Evolutionary conservation across 2,888 invertebrate genomes (phyloP).

Genomic region (Notodonta ziczac): DNA sequence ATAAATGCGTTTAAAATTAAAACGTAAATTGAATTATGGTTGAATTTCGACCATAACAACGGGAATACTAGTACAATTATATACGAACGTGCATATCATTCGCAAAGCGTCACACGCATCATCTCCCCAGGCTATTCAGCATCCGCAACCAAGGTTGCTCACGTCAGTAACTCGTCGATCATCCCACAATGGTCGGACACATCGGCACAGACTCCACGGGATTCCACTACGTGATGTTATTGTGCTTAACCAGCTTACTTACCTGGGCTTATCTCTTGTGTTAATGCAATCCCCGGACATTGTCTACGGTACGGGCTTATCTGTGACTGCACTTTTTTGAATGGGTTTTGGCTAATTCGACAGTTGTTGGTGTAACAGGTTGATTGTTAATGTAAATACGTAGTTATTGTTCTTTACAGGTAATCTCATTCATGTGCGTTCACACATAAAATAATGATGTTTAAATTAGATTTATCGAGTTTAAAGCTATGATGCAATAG

Average conservation of each 20-base stretch:
- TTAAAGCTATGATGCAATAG: too few species aligned
- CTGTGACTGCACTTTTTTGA: constrained; percentile 18
- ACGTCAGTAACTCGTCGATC: constrained; percentile 73
- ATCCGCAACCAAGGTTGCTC: constrained; percentile 46
- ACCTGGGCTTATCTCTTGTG: constrained; percentile 36
- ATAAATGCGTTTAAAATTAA: too few species aligned
- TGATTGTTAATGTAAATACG: neutral
- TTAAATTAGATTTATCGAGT: too few species aligned
- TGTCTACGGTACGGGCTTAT: constrained; percentile 27
- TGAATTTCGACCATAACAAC: too few species aligned
- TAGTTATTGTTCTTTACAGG: too few species aligned
- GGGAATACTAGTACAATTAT: too few species aligned
- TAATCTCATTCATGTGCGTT: too few species aligned
- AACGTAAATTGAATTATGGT: too few species aligned
- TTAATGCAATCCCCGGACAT: constrained; percentile 34
- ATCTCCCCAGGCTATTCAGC: neutral
- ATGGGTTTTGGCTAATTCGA: constrained; percentile 32
- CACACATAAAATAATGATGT: too few species aligned
- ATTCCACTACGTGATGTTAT: constrained; percentile 61
- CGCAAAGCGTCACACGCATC: too few species aligned
- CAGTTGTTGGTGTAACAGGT: neutral
- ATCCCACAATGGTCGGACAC: constrained; percentile 41
- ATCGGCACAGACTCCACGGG: constrained; percentile 25
- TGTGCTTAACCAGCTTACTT: constrained; percentile 51
- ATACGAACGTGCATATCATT: too few species aligned